phyloP scores from a whole-genome alignment of 1,140 invertebrate genomes.

The Zeugodacus cucurbitae region DNA sequence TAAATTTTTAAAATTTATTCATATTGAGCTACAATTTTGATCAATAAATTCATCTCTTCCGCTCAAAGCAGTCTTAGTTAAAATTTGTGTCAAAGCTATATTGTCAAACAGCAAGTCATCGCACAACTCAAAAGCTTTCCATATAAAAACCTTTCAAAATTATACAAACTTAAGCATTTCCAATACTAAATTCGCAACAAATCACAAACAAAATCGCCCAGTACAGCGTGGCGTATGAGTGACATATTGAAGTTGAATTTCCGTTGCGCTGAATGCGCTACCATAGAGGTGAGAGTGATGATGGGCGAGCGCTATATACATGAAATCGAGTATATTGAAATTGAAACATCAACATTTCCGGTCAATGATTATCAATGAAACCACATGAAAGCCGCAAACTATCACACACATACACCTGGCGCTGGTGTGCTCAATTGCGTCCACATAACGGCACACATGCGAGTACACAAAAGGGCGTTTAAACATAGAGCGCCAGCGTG shows the following conservation, averaged over 20 bases:
- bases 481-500: not conserved
- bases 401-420: not conserved
- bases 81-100: too few relatives aligned
- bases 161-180: too few relatives aligned
- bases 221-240: not conserved
- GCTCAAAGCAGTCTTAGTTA: too few relatives aligned
- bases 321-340: not conserved
- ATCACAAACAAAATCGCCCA: not conserved
- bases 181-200: too few relatives aligned
- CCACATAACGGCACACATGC: not conserved
- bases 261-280: not conserved
- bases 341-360: slow-evolving; percentile 23
- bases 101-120: too few relatives aligned
- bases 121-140: too few relatives aligned
- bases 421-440: not conserved
- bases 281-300: not conserved
- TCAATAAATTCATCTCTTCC: too few relatives aligned
- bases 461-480: not conserved
- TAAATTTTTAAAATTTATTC: too few relatives aligned
- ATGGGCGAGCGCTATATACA: not conserved
- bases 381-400: not conserved
- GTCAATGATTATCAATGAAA: slow-evolving; percentile 36
- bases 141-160: too few relatives aligned
- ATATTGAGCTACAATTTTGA: too few relatives aligned
- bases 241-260: not conserved